A percentile compares a stretch with the other conserved stretches of the same genome.
Evolutionary conservation across 2,888 invertebrate species (phyloP).

Genomic region (Ochropleura plecta): DNA sequence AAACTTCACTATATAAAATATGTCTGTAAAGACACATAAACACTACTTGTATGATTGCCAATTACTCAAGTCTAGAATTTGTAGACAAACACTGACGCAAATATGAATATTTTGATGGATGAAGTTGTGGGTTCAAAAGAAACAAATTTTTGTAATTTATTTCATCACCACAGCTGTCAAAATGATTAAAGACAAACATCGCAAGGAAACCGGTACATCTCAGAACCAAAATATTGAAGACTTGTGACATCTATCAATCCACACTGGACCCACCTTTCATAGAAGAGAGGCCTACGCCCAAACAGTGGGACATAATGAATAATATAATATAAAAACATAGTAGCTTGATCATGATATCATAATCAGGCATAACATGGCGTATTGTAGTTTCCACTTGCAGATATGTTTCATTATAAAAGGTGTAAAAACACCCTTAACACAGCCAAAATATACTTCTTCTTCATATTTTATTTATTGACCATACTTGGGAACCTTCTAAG

Average conservation of each 20-base stretch:
- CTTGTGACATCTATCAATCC: too few relatives aligned
- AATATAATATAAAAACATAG: too few relatives aligned
- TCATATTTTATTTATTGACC: too few relatives aligned
- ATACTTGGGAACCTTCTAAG: too few relatives aligned
- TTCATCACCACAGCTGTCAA: background rate
- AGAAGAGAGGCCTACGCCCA: background rate
- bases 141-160: background rate
- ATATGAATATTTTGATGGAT: background rate
- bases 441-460: too few relatives aligned
- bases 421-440: too few relatives aligned
- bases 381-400: background rate
- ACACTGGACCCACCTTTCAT: too few relatives aligned
- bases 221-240: background rate
- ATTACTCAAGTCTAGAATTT: background rate
- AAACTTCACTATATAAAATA: background rate
- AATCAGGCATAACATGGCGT: background rate
- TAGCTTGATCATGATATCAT: background rate
- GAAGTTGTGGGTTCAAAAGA: background rate
- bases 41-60: background rate
- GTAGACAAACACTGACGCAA: background rate
- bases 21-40: background rate
- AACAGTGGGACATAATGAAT: background rate
- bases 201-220: background rate
- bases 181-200: background rate
- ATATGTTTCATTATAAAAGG: too few relatives aligned